phyloP scores from a whole-genome alignment of 35 echinoderm and acorn worm species.

The Ophiothrix spiculata region DNA sequence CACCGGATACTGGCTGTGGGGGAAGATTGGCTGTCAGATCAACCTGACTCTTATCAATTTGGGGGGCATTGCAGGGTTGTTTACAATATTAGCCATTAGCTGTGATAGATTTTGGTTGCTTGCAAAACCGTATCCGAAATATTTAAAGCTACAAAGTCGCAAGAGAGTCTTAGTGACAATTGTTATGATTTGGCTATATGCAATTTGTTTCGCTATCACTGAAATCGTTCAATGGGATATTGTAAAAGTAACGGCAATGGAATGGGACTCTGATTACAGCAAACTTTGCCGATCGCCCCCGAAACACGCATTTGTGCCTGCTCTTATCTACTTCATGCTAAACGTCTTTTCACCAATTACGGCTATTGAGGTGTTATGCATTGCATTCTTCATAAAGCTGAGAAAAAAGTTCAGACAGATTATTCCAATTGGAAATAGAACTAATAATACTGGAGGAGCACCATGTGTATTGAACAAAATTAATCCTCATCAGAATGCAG shows the following conservation, averaged over 20 bases:
- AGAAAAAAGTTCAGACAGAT: neutral
- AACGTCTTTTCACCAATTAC: neutral
- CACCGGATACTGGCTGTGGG: neutral
- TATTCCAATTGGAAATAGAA: too few relatives aligned
- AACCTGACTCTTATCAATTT: neutral
- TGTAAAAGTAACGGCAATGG: neutral
- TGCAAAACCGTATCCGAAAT: neutral
- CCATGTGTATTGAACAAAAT: too few relatives aligned
- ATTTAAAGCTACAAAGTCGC: neutral
- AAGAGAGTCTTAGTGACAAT: neutral
- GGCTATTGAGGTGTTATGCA: neutral
- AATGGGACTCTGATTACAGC: neutral
- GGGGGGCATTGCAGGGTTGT: neutral
- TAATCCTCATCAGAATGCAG: too few relatives aligned
- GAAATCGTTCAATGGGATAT: neutral
- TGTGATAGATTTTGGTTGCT: neutral
- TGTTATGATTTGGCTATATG: neutral
- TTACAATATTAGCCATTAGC: neutral
- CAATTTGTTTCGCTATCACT: neutral
- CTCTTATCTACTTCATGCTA: neutral
- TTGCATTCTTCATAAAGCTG: neutral
- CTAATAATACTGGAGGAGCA: too few relatives aligned
- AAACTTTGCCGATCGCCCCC: neutral
- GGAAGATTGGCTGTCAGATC: neutral
- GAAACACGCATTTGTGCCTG: neutral